Evolutionary conservation across 2,113 vertebrate species (phyloP).

Genomic region (Tachysurus fulvidraco): DNA sequence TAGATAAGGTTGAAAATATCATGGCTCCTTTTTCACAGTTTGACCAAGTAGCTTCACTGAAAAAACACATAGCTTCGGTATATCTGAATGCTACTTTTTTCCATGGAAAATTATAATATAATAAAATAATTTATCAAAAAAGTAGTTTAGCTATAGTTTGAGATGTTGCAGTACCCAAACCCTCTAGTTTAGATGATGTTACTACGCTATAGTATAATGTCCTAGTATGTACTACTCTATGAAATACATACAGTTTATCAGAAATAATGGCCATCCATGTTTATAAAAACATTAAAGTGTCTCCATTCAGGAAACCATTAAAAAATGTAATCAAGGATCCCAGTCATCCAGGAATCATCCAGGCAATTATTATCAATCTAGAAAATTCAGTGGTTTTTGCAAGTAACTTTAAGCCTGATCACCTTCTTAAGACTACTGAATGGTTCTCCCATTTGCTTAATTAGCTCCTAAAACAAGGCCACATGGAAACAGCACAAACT

Average conservation of each 20-base stretch:
- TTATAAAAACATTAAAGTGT: background rate
- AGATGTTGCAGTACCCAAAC: background rate
- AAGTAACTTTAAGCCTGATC: slow-evolving; percentile 13
- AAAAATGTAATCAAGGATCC: background rate
- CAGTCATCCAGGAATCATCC: background rate
- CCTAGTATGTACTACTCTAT: background rate
- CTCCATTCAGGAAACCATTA: background rate
- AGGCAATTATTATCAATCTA: background rate
- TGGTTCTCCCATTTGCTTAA: slow-evolving; percentile 23
- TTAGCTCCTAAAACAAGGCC: slow-evolving; percentile 28
- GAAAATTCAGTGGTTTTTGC: background rate
- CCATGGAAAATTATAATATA: background rate
- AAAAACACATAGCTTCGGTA: background rate
- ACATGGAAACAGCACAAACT: slow-evolving; percentile 24
- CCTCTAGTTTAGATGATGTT: background rate
- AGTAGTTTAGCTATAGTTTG: background rate
- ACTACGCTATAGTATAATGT: background rate
- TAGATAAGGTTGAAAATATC: background rate
- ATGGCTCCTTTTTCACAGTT: background rate
- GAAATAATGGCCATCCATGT: background rate
- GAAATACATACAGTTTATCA: background rate
- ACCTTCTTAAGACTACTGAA: slow-evolving; percentile 5
- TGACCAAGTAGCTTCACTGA: background rate
- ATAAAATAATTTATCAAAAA: background rate
- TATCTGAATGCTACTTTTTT: background rate